Conservation (phyloP, 2,888 invertebrate genomes). For the Myopa testacea region DNA sequence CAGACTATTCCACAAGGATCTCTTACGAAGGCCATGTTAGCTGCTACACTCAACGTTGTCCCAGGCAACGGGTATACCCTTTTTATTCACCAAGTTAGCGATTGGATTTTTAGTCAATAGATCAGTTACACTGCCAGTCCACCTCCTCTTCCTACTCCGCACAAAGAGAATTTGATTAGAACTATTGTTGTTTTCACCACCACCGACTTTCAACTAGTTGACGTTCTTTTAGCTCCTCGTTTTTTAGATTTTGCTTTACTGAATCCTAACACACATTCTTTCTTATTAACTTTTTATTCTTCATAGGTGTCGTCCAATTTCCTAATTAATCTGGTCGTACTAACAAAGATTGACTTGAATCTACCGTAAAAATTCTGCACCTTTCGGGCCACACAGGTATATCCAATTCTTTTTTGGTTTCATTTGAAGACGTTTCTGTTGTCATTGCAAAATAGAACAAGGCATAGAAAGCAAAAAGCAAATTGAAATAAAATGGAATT, state of each 20-base stretch:
- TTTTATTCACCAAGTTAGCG: background rate
- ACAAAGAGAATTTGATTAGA: background rate
- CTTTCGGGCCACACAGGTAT: too few species aligned
- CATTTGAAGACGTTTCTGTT: conserved; percentile 24
- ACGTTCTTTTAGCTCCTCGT: background rate
- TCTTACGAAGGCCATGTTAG: conserved; percentile 74
- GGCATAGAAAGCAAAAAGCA: background rate
- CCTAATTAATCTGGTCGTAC: too few species aligned
- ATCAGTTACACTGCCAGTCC: background rate
- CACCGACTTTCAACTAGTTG: background rate
- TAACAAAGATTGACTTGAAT: too few species aligned
- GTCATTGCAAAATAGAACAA: conserved; percentile 8
- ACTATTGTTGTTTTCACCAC: background rate
- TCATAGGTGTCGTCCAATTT: too few species aligned
- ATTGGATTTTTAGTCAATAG: background rate
- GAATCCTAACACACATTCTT: background rate
- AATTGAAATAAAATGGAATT: conserved; percentile 5
- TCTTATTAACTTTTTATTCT: too few species aligned
- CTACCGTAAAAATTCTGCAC: too few species aligned
- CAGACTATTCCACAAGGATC: conserved; percentile 90
- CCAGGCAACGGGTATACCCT: conserved; percentile 9
- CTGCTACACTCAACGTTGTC: background rate
- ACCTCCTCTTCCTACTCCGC: background rate
- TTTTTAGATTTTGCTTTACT: background rate
- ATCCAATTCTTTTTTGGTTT: background rate